Evolutionary conservation across 2,797 vertebrate genomes (phyloP).

Genomic region (Pagetopsis macropterus): DNA sequence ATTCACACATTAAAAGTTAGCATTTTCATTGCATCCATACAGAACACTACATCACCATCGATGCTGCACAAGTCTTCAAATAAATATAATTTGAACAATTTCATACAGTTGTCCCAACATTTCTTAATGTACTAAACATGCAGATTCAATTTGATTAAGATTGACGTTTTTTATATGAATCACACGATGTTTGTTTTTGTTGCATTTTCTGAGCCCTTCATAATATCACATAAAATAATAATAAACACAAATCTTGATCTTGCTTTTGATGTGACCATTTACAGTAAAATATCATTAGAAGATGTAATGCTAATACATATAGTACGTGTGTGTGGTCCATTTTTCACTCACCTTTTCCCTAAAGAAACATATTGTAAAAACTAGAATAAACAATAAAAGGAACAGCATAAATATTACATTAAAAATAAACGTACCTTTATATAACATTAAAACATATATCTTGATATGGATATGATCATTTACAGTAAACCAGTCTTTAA

Average conservation of each 20-base stretch:
- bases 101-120: background rate
- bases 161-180: too few relatives aligned
- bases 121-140: background rate
- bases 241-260: background rate
- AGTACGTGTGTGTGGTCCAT: background rate
- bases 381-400: too few relatives aligned
- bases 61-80: constrained; percentile 17
- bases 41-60: constrained; percentile 2
- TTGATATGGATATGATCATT: too few relatives aligned
- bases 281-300: too few relatives aligned
- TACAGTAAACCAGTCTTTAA: too few relatives aligned
- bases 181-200: background rate
- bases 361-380: too few relatives aligned
- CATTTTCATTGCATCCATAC: constrained; percentile 6
- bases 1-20: background rate
- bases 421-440: too few relatives aligned
- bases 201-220: background rate
- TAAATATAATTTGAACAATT: constrained; percentile 8
- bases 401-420: too few relatives aligned
- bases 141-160: background rate
- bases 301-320: too few relatives aligned
- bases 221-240: too few relatives aligned
- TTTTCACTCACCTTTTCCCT: too few relatives aligned
- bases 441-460: too few relatives aligned
- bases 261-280: background rate